A percentile compares a stretch with the other conserved stretches of the same genome.
phyloP scores from a whole-genome alignment of 53 echinoderm and acorn worm species.

The Echinometra lucunter region DNA sequence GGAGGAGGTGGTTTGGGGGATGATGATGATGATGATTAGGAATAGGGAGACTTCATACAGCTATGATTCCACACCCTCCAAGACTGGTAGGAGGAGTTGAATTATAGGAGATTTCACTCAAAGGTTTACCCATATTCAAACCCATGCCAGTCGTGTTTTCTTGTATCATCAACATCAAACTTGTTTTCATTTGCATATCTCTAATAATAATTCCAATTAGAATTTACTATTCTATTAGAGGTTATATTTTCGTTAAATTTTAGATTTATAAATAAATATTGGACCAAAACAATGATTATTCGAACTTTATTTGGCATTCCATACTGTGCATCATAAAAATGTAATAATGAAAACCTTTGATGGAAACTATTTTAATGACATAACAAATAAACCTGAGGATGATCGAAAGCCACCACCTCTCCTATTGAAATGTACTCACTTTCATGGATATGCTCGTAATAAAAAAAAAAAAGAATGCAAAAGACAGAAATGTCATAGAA shows the following conservation, averaged over 20 bases:
- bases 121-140: background rate
- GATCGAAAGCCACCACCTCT: background rate
- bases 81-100: slow-evolving; percentile 62
- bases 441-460: no score
- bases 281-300: background rate
- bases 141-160: background rate
- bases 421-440: no score
- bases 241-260: no score
- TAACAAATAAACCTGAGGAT: background rate
- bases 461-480: no score
- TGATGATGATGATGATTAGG: slow-evolving; percentile 61
- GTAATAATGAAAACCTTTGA: background rate
- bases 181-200: no score
- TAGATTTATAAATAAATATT: no score
- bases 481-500: no score
- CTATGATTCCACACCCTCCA: slow-evolving; percentile 86
- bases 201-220: no score
- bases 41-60: slow-evolving; percentile 55
- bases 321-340: background rate
- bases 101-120: background rate
- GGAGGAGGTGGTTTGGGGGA: slow-evolving; percentile 58
- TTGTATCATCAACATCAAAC: no score
- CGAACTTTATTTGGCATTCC: background rate
- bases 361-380: background rate
- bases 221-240: no score